Conservation (phyloP, 2,888 invertebrate species). For the Cosmia pyralina region DNA sequence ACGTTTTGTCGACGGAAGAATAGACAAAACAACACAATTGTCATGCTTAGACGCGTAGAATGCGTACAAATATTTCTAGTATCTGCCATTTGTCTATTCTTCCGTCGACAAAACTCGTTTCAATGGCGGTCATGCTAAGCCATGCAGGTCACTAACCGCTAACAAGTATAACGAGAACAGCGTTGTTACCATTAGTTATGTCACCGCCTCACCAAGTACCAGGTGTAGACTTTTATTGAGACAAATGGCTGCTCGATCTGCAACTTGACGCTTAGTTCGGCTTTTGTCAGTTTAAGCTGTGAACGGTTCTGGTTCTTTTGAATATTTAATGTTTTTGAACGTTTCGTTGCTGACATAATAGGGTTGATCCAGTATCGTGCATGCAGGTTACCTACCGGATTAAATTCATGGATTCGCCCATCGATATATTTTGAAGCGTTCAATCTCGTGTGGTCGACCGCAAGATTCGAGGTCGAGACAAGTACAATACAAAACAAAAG, state of each 20-base stretch:
- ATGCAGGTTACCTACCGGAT: not conserved
- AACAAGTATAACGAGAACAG: constrained; percentile 34
- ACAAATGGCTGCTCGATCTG: constrained; percentile 61
- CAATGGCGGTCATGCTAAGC: no score
- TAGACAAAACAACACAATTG: no score
- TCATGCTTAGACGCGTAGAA: no score
- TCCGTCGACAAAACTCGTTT: no score
- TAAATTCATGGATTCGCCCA: not conserved
- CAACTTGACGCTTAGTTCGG: constrained; percentile 28
- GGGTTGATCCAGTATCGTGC: no score
- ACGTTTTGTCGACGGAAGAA: no score
- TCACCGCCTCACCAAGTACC: constrained; percentile 50
- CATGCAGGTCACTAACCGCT: constrained; percentile 22
- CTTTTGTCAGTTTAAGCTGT: constrained; percentile 38
- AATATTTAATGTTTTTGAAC: constrained; percentile 16
- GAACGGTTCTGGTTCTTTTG: constrained; percentile 16
- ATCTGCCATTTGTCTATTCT: no score
- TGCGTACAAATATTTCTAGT: no score
- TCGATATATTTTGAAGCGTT: not conserved
- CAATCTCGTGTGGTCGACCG: not conserved
- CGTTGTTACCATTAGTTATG: constrained; percentile 58
- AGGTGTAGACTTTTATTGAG: constrained; percentile 74
- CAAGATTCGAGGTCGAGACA: not conserved
- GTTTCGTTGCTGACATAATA: not conserved
- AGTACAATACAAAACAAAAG: no score